phyloP scores from a whole-genome alignment of 2,888 invertebrate genomes.

The Blastobasis adustella region DNA sequence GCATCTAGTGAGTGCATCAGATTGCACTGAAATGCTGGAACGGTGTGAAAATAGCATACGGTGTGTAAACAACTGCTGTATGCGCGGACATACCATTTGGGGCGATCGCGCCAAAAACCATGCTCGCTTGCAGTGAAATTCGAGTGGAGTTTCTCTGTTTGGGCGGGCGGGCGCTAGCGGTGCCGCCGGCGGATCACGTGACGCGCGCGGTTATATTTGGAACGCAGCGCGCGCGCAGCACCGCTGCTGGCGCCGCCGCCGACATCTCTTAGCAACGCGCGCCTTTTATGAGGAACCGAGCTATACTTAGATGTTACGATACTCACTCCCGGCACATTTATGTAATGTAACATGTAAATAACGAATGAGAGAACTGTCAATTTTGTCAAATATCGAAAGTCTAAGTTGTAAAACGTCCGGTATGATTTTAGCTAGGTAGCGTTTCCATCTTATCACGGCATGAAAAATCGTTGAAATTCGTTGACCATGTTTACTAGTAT shows the following conservation, averaged over 20 bases:
- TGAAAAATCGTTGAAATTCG: no score
- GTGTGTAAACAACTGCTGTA: no score
- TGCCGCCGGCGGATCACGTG: constrained; percentile 50
- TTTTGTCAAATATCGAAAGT: no score
- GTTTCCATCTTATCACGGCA: no score
- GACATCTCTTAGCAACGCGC: constrained; percentile 54
- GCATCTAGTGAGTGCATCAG: constrained; percentile 8
- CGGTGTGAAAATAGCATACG: constrained; percentile 9
- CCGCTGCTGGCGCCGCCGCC: constrained; percentile 45
- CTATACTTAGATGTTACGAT: constrained; percentile 61
- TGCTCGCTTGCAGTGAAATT: constrained; percentile 56
- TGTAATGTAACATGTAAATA: constrained; percentile 18
- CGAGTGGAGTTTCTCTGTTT: constrained; percentile 72
- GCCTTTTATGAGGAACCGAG: constrained; percentile 65
- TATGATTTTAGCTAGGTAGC: no score
- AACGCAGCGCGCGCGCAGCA: constrained; percentile 59
- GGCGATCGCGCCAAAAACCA: constrained; percentile 29
- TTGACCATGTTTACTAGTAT: no score
- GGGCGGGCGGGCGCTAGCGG: constrained; percentile 54
- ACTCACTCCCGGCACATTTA: constrained; percentile 29
- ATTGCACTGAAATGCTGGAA: constrained; percentile 19
- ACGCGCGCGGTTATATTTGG: constrained; percentile 62
- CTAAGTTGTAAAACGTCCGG: no score
- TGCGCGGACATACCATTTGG: background rate
- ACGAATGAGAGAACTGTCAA: no score